Percentiles rank a stretch among this genome's conserved stretches.
These are phyloP conservation scores for Protobothrops flavoviridis DNA, from an alignment of 2,113 vertebrate species.

Conservation along the genomic window DNA sequence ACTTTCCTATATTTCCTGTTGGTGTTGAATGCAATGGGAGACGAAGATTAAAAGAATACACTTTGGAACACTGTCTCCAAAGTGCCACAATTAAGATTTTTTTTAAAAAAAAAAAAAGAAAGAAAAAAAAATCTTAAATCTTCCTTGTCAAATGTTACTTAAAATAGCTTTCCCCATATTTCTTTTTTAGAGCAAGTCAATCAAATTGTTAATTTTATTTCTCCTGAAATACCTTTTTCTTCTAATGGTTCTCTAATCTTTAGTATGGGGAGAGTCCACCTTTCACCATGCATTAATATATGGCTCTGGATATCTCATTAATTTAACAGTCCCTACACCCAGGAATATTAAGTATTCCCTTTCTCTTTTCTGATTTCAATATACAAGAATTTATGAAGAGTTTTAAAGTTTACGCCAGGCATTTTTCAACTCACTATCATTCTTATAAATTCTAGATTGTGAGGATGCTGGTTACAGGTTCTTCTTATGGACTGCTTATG, in stretches of 20 bases:
- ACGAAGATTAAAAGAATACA: constrained; percentile 57
- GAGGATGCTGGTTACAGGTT: rapidly evolving
- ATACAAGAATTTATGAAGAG: constrained; percentile 59
- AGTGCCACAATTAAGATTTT: constrained; percentile 47
- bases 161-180: constrained; percentile 10
- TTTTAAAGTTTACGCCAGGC: constrained; percentile 50
- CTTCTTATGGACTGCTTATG: not conserved
- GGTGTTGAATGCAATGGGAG: constrained; percentile 40
- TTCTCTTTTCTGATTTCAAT: constrained; percentile 58
- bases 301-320: not conserved
- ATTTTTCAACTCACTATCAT: constrained; percentile 45
- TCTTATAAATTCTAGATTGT: not conserved
- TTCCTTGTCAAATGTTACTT: constrained; percentile 29
- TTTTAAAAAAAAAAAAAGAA: constrained; percentile 33
- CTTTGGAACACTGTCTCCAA: constrained; percentile 50
- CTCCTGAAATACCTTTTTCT: constrained; percentile 21
- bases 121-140: constrained; percentile 19
- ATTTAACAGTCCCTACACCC: constrained; percentile 41
- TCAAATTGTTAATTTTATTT: constrained; percentile 36
- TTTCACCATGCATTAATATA: constrained; percentile 2
- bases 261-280: not conserved
- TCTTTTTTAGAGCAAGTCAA: constrained; percentile 33
- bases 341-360: constrained; percentile 53
- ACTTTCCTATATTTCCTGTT: not conserved
- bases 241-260: not conserved